These are phyloP conservation scores for Parnassius glacialis DNA, from an alignment of 2,888 invertebrate species.

Conservation along the genomic window DNA sequence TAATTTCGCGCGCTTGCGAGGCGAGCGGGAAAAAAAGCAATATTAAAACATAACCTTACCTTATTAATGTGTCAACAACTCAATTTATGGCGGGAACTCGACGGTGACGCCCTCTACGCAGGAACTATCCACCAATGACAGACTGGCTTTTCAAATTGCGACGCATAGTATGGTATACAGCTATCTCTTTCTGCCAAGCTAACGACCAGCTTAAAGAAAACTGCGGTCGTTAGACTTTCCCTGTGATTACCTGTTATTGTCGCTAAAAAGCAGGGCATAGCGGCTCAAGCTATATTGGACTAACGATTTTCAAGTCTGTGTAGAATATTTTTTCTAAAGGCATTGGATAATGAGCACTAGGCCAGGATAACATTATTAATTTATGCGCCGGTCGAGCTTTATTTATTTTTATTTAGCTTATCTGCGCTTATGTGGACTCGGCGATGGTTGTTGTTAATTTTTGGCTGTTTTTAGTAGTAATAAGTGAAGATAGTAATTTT, in stretches of 20 bases:
- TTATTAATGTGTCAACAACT: conserved; percentile 81
- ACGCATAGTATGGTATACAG: conserved; percentile 34
- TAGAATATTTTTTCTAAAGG: conserved; percentile 32
- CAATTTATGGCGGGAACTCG: conserved; percentile 78
- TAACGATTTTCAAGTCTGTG: conserved; percentile 33
- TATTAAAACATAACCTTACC: conserved; percentile 77
- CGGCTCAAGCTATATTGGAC: conserved; percentile 37
- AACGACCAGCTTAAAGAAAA: conserved; percentile 22
- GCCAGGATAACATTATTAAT: conserved; percentile 70
- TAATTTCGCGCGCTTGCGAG: conserved; percentile 71
- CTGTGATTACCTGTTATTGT: conserved; percentile 13
- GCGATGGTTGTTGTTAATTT: conserved; percentile 13
- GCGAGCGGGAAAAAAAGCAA: conserved; percentile 58
- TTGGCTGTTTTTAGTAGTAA: background rate
- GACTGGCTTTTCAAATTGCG: conserved; percentile 38
- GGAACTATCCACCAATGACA: conserved; percentile 62
- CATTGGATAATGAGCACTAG: conserved; percentile 46
- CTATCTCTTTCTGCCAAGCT: conserved; percentile 49
- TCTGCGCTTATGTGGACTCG: conserved; percentile 13
- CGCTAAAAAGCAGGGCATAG: conserved; percentile 28
- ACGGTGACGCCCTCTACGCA: conserved; percentile 69
- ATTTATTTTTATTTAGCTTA: conserved; percentile 33
- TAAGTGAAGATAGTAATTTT: too few species aligned
- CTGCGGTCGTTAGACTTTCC: conserved; percentile 18
- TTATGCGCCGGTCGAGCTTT: conserved; percentile 56